A percentile compares a stretch with the other conserved stretches of the same genome.
Evolutionary conservation across 1,140 invertebrate species (phyloP).

Genomic region (Ostrea edulis): DNA sequence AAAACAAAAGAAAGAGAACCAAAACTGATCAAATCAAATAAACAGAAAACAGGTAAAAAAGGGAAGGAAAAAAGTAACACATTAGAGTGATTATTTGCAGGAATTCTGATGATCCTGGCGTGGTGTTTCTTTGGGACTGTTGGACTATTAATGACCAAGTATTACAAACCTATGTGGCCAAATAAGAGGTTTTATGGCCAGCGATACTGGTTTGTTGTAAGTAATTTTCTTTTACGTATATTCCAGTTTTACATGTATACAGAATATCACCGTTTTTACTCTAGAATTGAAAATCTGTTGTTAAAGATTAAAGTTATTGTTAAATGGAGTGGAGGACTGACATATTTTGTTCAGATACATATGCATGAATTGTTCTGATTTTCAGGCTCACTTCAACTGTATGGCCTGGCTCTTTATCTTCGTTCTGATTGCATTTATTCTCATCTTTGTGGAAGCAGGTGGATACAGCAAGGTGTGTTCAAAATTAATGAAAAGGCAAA

Average conservation of each 20-base stretch:
- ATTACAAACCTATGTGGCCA: conserved; percentile 95
- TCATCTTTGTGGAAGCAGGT: conserved; percentile 84
- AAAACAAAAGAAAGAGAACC: too few species aligned
- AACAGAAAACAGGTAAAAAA: too few species aligned
- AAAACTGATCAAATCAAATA: too few species aligned
- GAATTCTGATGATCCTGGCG: conserved; percentile 90
- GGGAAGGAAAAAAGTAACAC: too few species aligned
- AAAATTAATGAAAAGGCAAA: background rate
- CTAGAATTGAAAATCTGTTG: too few species aligned
- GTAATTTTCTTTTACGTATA: conserved; percentile 33
- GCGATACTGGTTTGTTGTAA: conserved; percentile 92
- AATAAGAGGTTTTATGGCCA: conserved; percentile 89
- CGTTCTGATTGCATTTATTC: conserved; percentile 73
- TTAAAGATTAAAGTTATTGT: background rate
- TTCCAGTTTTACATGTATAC: background rate
- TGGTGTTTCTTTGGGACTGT: conserved; percentile 95
- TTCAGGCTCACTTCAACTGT: conserved; percentile 74
- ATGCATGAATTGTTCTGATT: background rate
- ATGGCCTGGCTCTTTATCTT: conserved; percentile 72
- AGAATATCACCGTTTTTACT: too few species aligned
- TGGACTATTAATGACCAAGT: conserved; percentile 94
- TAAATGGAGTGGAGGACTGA: background rate
- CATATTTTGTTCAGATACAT: background rate
- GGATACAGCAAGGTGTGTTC: conserved; percentile 84
- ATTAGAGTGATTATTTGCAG: conserved; percentile 70